Conservation (phyloP, 2,113 vertebrate genomes). For the Pygoscelis antarcticus region DNA sequence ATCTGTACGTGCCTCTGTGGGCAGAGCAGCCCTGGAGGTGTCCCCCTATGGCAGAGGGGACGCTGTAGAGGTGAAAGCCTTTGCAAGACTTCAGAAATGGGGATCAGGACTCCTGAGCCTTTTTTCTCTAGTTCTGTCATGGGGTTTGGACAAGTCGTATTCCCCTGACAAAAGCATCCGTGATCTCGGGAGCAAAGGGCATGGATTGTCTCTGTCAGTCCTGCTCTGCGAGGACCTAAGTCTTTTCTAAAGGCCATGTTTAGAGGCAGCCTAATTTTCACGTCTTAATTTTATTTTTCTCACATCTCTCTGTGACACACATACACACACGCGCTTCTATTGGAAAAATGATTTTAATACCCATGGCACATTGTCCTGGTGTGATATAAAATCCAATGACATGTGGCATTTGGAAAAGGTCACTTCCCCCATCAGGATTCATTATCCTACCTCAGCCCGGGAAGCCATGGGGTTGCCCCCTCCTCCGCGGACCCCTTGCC, state of each 20-base stretch:
- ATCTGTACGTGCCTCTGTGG: accelerated
- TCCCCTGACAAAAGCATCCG: background rate
- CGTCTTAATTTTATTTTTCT: conserved; percentile 68
- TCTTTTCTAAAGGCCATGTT: background rate
- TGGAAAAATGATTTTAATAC: conserved; percentile 98
- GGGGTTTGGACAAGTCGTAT: background rate
- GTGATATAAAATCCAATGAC: conserved; percentile 99
- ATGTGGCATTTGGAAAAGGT: conserved; percentile 99
- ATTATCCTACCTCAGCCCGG: conserved; percentile 77
- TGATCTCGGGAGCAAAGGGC: background rate
- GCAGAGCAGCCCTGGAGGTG: background rate
- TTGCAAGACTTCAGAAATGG: background rate
- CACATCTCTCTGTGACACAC: conserved; percentile 74
- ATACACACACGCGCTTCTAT: conserved; percentile 82
- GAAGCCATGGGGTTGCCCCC: conserved; percentile 48
- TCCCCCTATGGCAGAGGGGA: background rate
- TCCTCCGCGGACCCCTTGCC: conserved; percentile 6
- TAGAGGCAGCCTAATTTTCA: conserved; percentile 51
- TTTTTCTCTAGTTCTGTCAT: background rate
- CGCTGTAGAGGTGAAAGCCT: background rate
- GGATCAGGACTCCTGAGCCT: background rate
- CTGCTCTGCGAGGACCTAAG: background rate
- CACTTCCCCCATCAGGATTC: conserved; percentile 91
- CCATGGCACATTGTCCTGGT: conserved; percentile 96
- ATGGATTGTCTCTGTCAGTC: background rate